Percentiles rank a stretch among this genome's conserved stretches.
phyloP scores from a whole-genome alignment of 2,113 vertebrate species.

The Ciconia maguari region DNA sequence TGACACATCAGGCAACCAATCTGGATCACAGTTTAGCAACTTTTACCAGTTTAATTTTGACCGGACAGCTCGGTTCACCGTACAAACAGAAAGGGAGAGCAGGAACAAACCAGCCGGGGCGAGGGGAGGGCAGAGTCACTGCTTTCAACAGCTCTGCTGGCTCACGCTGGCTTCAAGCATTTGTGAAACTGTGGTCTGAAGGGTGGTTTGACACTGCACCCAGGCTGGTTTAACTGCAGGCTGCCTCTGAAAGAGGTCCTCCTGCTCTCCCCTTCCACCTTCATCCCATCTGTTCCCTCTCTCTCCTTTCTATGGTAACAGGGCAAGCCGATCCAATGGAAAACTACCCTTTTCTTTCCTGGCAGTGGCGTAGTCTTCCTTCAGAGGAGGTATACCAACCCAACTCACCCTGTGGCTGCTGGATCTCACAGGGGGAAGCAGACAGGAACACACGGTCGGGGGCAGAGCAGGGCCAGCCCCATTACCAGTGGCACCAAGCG shows the following conservation, averaged over 20 bases:
- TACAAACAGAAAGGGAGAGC: not conserved
- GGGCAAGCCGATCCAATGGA: not conserved
- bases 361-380: not conserved
- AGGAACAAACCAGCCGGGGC: not conserved
- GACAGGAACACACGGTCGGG: fast-evolving
- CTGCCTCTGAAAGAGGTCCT: not conserved
- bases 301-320: not conserved
- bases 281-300: not conserved
- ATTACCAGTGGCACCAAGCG: fast-evolving
- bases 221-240: not conserved
- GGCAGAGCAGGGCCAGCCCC: not conserved
- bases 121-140: not conserved
- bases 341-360: not conserved
- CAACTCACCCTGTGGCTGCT: not conserved
- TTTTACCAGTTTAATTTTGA: not conserved
- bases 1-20: not conserved
- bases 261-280: not conserved
- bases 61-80: not conserved
- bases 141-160: not conserved
- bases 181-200: not conserved
- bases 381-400: not conserved
- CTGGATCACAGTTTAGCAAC: not conserved
- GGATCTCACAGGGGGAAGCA: not conserved
- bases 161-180: fast-evolving
- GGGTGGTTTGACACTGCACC: not conserved